phyloP scores from a whole-genome alignment of 2,797 vertebrate species.

The Prunella strophiata region DNA sequence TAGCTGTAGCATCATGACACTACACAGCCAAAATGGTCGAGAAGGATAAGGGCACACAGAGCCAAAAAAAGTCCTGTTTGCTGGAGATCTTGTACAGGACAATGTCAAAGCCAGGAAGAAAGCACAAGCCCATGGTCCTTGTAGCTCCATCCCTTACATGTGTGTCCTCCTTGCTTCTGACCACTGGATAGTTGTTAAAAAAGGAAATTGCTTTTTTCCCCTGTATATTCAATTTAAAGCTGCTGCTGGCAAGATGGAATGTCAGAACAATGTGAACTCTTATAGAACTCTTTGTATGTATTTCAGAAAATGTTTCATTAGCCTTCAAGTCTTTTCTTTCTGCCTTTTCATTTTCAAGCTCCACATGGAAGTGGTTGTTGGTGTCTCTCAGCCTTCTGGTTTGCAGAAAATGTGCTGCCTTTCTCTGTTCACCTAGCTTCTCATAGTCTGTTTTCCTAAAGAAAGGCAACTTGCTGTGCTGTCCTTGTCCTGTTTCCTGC shows the following conservation, averaged over 20 bases:
- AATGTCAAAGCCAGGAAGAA: neutral
- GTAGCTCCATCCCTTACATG: neutral
- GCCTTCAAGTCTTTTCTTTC: neutral
- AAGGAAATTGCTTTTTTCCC: rapidly evolving
- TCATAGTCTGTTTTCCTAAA: neutral
- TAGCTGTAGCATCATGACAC: rapidly evolving
- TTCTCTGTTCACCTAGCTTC: neutral
- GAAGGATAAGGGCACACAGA: neutral
- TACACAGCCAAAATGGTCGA: neutral
- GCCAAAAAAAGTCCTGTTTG: neutral
- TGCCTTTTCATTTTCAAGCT: neutral
- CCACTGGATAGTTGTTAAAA: neutral
- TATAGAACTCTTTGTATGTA: neutral
- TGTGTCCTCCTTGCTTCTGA: neutral
- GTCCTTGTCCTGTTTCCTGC: neutral
- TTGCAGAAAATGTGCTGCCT: neutral
- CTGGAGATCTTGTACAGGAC: neutral
- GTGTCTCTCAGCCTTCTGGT: neutral
- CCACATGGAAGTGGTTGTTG: neutral
- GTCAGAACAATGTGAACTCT: neutral
- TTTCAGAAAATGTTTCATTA: neutral
- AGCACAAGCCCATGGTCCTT: neutral
- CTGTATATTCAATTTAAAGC: neutral
- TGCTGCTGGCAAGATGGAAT: neutral
- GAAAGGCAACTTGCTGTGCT: neutral